These are phyloP conservation scores for Lamellibrachia luymesi DNA, from an alignment of 1,140 invertebrate genomes.

Conservation along the genomic window DNA sequence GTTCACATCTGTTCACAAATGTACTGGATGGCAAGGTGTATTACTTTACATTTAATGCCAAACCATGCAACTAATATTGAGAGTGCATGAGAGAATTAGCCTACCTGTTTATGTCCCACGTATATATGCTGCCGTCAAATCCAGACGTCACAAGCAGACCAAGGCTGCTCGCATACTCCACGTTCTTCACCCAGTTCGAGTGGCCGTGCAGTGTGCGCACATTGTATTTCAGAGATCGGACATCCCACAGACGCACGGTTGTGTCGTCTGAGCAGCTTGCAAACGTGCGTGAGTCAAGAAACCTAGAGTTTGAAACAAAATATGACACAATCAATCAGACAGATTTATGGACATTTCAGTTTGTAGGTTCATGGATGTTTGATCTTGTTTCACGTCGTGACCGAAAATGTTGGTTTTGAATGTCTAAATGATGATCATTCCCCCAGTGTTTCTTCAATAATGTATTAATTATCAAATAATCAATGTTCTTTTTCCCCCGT, in stretches of 20 bases:
- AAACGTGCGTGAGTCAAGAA: conserved; percentile 83
- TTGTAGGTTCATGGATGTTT: background rate
- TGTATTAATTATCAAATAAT: too few species aligned
- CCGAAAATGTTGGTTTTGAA: too few species aligned
- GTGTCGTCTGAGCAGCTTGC: conserved; percentile 91
- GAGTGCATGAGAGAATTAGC: background rate
- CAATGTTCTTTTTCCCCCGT: too few species aligned
- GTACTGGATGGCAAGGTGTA: too few species aligned
- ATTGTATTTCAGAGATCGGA: conserved; percentile 71
- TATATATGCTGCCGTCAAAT: conserved; percentile 89
- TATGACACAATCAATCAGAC: background rate
- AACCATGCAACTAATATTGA: background rate
- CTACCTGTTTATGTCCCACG: conserved; percentile 90
- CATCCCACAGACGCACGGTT: conserved; percentile 89
- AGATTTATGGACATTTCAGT: background rate
- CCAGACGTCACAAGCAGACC: conserved; percentile 85
- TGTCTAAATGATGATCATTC: too few species aligned
- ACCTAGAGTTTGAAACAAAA: conserved; percentile 62
- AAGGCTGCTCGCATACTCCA: conserved; percentile 85
- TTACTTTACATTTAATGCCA: background rate
- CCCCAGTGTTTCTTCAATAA: too few species aligned
- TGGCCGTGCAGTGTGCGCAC: conserved; percentile 80
- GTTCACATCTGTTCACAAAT: too few species aligned
- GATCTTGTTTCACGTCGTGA: too few species aligned
- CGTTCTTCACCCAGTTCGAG: conserved; percentile 95